These are phyloP conservation scores for Zoanthus sociatus DNA, from an alignment of 92 coral and sea anemone species.

Conservation along the genomic window DNA sequence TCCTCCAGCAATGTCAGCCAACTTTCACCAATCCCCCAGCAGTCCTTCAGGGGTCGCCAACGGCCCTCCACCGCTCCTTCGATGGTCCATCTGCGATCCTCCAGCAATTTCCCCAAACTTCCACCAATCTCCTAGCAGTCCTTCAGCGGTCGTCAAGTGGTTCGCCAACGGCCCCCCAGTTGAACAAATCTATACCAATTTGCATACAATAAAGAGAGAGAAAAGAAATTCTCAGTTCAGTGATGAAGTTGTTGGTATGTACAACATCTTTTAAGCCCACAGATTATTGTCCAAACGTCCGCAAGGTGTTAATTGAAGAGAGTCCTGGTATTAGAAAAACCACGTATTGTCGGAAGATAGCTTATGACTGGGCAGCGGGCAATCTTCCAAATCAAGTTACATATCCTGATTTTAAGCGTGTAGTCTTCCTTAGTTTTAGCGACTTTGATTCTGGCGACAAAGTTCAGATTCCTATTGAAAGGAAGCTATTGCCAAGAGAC, in stretches of 20 bases:
- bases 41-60: no score
- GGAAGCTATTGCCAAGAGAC: neutral
- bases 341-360: slow-evolving; percentile 40
- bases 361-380: slow-evolving; percentile 48
- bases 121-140: no score
- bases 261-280: slow-evolving; percentile 48
- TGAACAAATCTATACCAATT: slow-evolving; percentile 47
- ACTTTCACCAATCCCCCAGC: no score
- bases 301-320: neutral
- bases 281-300: slow-evolving; percentile 24
- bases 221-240: slow-evolving; percentile 21
- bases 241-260: slow-evolving; percentile 26
- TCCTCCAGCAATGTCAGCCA: no score
- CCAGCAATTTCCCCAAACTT: no score
- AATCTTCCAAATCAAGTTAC: neutral
- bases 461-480: slow-evolving; percentile 41
- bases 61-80: no score
- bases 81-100: no score
- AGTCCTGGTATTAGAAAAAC: neutral
- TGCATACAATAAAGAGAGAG: slow-evolving; percentile 35
- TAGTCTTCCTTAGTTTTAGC: slow-evolving; percentile 40
- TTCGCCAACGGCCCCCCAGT: no score
- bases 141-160: no score
- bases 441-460: slow-evolving; percentile 23
- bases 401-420: slow-evolving; percentile 13